Evolutionary conservation across 2,113 vertebrate species (phyloP).

Genomic region (Antechinus flavipes): DNA sequence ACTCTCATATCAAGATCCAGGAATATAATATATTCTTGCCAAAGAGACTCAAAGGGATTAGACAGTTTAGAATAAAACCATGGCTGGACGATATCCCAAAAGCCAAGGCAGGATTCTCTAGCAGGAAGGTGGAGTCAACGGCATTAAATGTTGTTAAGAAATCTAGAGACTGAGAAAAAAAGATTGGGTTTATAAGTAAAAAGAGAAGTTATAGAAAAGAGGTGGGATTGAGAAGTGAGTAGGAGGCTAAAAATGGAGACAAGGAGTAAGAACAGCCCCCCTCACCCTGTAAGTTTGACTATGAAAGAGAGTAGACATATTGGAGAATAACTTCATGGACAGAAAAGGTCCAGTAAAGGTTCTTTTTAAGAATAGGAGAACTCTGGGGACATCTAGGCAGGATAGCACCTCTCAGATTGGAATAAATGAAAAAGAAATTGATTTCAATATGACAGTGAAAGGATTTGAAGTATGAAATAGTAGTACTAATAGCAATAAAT

Average conservation of each 20-base stretch:
- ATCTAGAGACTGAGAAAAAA: neutral
- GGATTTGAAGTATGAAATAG: neutral
- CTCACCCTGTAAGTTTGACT: neutral
- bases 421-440: neutral
- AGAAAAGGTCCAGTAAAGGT: neutral
- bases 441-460: neutral
- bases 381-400: neutral
- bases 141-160: neutral
- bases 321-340: neutral
- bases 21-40: neutral
- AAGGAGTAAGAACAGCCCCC: neutral
- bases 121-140: neutral
- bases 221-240: neutral
- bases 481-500: neutral
- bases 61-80: neutral
- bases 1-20: neutral
- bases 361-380: neutral
- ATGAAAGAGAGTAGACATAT: neutral
- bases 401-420: neutral
- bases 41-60: neutral
- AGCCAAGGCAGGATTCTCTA: neutral
- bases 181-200: neutral
- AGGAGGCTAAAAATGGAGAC: neutral
- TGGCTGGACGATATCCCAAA: neutral
- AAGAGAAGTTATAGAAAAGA: neutral